Percentiles rank a stretch among this genome's conserved stretches.
These are phyloP conservation scores for Varanus komodoensis DNA, from an alignment of 2,113 vertebrate species.

Conservation along the genomic window DNA sequence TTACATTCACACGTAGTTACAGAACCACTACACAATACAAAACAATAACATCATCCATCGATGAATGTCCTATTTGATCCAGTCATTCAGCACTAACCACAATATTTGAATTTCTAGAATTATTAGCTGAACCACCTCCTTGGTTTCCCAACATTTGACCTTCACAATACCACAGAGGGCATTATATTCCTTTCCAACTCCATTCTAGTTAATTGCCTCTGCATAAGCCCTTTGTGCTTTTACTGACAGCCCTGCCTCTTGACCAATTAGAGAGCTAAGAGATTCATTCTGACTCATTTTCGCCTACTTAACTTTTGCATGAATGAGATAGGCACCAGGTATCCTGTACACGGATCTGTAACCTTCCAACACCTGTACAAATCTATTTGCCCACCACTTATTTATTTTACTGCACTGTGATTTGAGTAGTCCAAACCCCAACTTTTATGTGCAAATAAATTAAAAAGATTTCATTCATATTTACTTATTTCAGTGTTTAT, in stretches of 20 bases:
- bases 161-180: not conserved
- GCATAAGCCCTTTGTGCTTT: not conserved
- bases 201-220: not conserved
- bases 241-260: not conserved
- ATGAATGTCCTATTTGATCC: not conserved
- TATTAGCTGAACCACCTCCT: not conserved
- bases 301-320: not conserved
- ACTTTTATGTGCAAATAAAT: slow-evolving; percentile 4
- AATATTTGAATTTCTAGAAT: not conserved
- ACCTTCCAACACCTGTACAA: not conserved
- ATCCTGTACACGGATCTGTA: not conserved
- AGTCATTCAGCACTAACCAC: not conserved
- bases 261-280: not conserved
- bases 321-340: not conserved
- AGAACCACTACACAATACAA: not conserved
- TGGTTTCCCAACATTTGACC: not conserved
- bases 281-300: not conserved
- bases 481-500: too few relatives aligned
- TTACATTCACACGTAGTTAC: too few relatives aligned
- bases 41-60: not conserved
- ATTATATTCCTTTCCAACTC: not conserved
- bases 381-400: not conserved
- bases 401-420: not conserved
- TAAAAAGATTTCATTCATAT: not conserved
- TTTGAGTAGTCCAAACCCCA: not conserved